Evolutionary conservation across 2,888 invertebrate genomes (phyloP).

Genomic region (Troilus luridus): DNA sequence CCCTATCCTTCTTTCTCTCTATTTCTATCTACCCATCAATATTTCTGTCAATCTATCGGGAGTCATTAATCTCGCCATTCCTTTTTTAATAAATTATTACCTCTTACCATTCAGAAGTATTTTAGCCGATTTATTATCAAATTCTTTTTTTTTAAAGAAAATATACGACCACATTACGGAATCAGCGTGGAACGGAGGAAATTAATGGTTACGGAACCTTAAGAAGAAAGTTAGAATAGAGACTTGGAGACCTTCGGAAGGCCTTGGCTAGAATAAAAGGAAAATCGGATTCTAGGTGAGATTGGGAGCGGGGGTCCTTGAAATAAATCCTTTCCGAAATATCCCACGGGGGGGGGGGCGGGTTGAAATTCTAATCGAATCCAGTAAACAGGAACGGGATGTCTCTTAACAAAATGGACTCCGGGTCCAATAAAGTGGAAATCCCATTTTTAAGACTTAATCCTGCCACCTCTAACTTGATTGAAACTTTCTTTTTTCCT

Average conservation of each 20-base stretch:
- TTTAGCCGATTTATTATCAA: too few relatives aligned
- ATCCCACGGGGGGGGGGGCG: neutral
- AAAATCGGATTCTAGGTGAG: constrained; percentile 30
- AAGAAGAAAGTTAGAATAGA: neutral
- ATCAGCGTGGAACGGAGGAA: neutral
- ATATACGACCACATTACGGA: neutral
- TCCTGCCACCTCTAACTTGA: neutral
- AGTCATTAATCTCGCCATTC: too few relatives aligned
- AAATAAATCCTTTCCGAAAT: constrained; percentile 5
- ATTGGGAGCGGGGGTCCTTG: neutral
- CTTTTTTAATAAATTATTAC: too few relatives aligned
- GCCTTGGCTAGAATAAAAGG: constrained; percentile 18
- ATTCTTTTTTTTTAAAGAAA: too few relatives aligned
- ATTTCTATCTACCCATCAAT: too few relatives aligned
- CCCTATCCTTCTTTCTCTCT: too few relatives aligned
- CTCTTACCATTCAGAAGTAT: too few relatives aligned
- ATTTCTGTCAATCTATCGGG: too few relatives aligned
- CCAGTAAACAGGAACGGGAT: constrained; percentile 33
- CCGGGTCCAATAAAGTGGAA: neutral
- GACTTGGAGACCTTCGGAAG: neutral
- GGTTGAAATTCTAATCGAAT: constrained; percentile 39
- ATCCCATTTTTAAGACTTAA: constrained; percentile 29
- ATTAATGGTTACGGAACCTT: neutral
- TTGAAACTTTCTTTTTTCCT: neutral
- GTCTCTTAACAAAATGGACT: constrained; percentile 23